phyloP scores from a whole-genome alignment of 2,888 invertebrate genomes.

The Sinhomidia bicolor region DNA sequence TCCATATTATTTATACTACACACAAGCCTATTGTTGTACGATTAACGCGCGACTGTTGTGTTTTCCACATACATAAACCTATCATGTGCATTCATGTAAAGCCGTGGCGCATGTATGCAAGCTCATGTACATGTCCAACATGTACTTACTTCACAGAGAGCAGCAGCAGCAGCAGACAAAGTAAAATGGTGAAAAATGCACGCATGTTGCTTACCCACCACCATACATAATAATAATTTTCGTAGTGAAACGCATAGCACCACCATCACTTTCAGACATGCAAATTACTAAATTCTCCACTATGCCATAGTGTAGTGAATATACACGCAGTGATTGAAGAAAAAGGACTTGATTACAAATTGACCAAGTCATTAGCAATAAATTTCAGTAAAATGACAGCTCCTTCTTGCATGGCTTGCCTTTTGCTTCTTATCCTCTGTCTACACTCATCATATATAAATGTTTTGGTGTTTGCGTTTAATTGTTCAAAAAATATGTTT shows the following conservation, averaged over 20 bases:
- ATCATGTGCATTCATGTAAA: neutral
- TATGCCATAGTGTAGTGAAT: neutral
- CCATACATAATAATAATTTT: neutral
- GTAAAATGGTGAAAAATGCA: neutral
- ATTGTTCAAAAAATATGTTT: conserved; percentile 32
- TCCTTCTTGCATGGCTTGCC: neutral
- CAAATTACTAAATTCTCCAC: neutral
- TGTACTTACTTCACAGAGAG: no score
- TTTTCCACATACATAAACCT: neutral
- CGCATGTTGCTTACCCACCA: neutral
- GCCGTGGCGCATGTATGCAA: neutral
- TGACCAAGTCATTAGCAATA: conserved; percentile 71
- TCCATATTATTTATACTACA: no score
- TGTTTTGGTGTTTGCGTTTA: neutral
- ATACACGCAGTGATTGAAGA: conserved; percentile 17
- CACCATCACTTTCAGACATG: neutral
- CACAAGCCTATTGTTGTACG: neutral
- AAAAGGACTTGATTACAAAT: conserved; percentile 65
- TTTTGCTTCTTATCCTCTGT: neutral
- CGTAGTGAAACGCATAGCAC: conserved; percentile 1
- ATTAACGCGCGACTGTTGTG: conserved; percentile 13
- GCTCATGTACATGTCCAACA: neutral
- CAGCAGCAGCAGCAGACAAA: neutral
- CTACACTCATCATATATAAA: neutral
- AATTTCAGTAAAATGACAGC: conserved; percentile 64